Conservation (phyloP, 1,140 invertebrate genomes). For the Drosophila melanogaster region DNA sequence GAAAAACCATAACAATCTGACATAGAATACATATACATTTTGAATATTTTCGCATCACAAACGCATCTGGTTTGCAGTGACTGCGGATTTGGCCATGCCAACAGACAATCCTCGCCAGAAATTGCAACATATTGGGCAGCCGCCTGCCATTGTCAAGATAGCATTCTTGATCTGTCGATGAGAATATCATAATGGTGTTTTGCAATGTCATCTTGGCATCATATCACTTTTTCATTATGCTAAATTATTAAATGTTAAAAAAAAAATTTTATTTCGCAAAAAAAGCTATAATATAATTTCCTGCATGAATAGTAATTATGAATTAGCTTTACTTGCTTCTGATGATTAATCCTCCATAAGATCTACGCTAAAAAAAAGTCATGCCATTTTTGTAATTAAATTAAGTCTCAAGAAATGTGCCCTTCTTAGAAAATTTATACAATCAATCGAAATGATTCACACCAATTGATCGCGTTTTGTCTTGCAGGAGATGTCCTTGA, state of each 20-base stretch:
- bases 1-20: conserved; percentile 13
- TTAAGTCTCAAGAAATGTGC: neutral
- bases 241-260: neutral
- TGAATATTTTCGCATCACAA: neutral
- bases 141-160: too few relatives aligned
- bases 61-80: neutral
- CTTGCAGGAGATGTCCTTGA: conserved; percentile 91
- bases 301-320: too few relatives aligned
- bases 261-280: neutral
- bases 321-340: too few relatives aligned
- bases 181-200: neutral
- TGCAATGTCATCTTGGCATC: neutral
- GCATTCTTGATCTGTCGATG: neutral
- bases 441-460: neutral
- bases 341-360: too few relatives aligned
- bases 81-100: neutral
- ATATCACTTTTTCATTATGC: neutral
- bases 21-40: conserved; percentile 5
- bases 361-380: neutral
- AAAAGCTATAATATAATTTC: neutral
- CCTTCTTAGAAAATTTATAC: too few relatives aligned
- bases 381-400: too few relatives aligned
- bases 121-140: neutral
- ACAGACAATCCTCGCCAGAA: neutral
- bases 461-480: neutral